A percentile compares a stretch with the other conserved stretches of the same genome.
These are phyloP conservation scores for Luehdorfia chinensis DNA, from an alignment of 1,140 invertebrate genomes.

Conservation along the genomic window DNA sequence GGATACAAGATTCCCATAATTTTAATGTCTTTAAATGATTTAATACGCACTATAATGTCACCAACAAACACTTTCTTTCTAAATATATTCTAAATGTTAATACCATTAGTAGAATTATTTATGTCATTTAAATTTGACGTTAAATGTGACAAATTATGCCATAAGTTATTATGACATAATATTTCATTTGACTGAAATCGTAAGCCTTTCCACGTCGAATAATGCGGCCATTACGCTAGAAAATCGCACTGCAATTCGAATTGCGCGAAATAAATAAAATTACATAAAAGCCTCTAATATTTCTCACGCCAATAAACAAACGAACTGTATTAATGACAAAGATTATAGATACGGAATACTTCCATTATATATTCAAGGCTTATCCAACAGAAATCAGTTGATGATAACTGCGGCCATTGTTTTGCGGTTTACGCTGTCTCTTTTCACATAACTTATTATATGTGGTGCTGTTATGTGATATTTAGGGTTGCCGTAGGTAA, in stretches of 20 bases:
- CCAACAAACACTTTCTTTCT: too few species aligned
- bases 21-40: too few species aligned
- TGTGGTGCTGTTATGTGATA: not conserved
- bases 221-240: constrained; percentile 1
- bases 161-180: too few species aligned
- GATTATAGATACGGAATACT: constrained; percentile 1
- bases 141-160: too few species aligned
- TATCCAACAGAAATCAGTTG: constrained; percentile 6
- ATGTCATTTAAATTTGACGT: too few species aligned
- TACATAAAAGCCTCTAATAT: constrained; percentile 5
- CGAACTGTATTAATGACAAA: constrained; percentile 4
- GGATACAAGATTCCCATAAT: too few species aligned
- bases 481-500: not conserved
- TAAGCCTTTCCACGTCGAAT: too few species aligned
- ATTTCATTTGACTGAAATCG: too few species aligned
- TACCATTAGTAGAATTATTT: too few species aligned
- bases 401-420: constrained; percentile 9
- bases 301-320: constrained; percentile 16
- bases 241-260: not conserved
- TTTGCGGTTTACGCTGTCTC: not conserved
- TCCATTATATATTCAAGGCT: constrained; percentile 12
- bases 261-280: constrained; percentile 9
- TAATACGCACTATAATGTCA: too few species aligned
- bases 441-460: constrained; percentile 4
- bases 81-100: too few species aligned